Evolutionary conservation across 2,113 vertebrate genomes (phyloP).

Genomic region (Phoenicopterus ruber): DNA sequence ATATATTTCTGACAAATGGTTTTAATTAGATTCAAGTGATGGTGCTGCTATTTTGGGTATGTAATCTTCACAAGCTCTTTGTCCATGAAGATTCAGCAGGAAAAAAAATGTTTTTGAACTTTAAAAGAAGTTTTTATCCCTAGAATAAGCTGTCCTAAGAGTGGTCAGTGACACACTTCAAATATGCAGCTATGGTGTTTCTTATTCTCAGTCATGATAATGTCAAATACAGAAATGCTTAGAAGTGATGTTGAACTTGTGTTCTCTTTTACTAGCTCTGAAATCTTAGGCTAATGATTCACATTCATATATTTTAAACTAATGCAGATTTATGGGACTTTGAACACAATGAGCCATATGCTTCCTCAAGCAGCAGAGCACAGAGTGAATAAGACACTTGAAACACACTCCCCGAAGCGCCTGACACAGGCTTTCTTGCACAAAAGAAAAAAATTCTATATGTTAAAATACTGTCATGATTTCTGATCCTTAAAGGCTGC

Average conservation of each 20-base stretch:
- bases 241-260: neutral
- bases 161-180: neutral
- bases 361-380: neutral
- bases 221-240: neutral
- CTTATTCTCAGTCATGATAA: neutral
- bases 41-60: neutral
- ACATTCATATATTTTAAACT: conserved; percentile 60
- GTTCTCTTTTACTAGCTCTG: conserved; percentile 15
- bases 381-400: neutral
- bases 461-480: neutral
- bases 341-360: conserved; percentile 45
- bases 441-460: neutral
- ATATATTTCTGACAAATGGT: conserved; percentile 43
- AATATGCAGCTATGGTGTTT: neutral
- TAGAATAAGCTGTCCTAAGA: neutral
- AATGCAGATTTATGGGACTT: conserved; percentile 63
- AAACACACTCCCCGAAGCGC: neutral
- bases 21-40: conserved; percentile 46
- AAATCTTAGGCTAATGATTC: conserved; percentile 55
- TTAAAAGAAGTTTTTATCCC: neutral
- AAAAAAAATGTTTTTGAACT: neutral
- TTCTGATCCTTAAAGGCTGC: neutral
- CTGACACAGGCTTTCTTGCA: neutral
- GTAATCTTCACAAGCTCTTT: conserved; percentile 24
- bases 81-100: neutral